Evolutionary conservation across 2,113 vertebrate genomes (phyloP).

Genomic region (Scolopax mira): DNA sequence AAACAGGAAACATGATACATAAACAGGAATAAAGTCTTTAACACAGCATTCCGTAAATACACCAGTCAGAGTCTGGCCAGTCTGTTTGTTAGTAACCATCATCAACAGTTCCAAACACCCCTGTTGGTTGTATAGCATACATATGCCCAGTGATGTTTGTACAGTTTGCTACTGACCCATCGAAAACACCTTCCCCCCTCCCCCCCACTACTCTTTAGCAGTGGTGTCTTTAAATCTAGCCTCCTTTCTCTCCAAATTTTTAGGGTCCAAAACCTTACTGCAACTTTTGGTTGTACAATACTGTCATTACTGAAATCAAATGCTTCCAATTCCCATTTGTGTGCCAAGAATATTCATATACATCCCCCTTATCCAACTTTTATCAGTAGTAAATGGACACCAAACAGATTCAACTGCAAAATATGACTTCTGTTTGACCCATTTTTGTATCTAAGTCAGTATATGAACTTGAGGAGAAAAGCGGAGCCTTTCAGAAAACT

Average conservation of each 20-base stretch:
- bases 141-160: neutral
- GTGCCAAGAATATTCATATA: neutral
- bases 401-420: neutral
- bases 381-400: neutral
- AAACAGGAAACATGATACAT: slow-evolving; percentile 34
- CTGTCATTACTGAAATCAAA: neutral
- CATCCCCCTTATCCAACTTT: neutral
- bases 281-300: neutral
- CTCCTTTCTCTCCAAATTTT: neutral
- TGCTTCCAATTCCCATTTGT: neutral
- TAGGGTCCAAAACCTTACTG: neutral
- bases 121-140: neutral
- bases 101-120: neutral
- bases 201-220: neutral
- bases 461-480: neutral
- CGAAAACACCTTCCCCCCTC: neutral
- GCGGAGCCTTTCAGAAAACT: neutral
- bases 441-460: neutral
- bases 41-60: neutral
- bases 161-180: neutral
- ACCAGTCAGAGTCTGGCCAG: neutral
- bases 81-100: neutral
- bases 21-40: slow-evolving; percentile 49
- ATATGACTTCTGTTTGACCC: neutral
- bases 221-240: neutral